Base-by-base conservation (phyloP, 2,888 invertebrate species). In the Ellobium chinense region DNA sequence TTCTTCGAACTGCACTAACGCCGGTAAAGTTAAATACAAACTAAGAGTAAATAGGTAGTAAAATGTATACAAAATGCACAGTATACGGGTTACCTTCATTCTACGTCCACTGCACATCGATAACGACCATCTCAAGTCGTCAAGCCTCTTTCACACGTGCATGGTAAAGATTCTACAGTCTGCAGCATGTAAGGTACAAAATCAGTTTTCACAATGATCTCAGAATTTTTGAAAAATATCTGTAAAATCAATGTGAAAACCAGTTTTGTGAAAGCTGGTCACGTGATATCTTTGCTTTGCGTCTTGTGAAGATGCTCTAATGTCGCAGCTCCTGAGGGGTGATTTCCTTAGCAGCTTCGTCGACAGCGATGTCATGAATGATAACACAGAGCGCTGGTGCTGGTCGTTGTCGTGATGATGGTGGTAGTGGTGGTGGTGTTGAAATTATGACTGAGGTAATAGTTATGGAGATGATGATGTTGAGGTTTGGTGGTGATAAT, bases 121-220 rank as follows among this genome's bases (percentile, higher is more conserved):
- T n/a, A n/a, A n/a, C n/a, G n/a, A n/a, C n/a, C n/a, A n/a, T n/a
- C n/a, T n/a, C n/a, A n/a, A n/a, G n/a, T n/a, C n/a, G n/a, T n/a
- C n/a, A n/a, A n/a, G n/a, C n/a, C n/a, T n/a, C n/a, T n/a, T n/a
- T n/a, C n/a, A n/a, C n/a, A n/a, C n/a, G n/a, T n/a, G n/a, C n/a
- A n/a, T n/a, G n/a, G n/a, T n/a, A n/a, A n/a, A n/a, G n/a, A n/a
- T n/a, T n/a, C n/a, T n/a, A n/a, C n/a, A n/a, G n/a, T 24, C 7
- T 63, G 75, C 37, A 27, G 75, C 60, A 60, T 60, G n/a, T 36
- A 62, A 34, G 79, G 66, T 29, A 83, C 83, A 81, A 83, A 83
- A 83, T 81, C 78, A 81, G 83, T 83, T 83, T 83, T 83, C 81
- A 83, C 83, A 83, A 83, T 83, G 83, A 83, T 83, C 83, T 83